These are phyloP conservation scores for Halcyon malimbica DNA, from an alignment of 2,113 vertebrate genomes.

Conservation along the genomic window DNA sequence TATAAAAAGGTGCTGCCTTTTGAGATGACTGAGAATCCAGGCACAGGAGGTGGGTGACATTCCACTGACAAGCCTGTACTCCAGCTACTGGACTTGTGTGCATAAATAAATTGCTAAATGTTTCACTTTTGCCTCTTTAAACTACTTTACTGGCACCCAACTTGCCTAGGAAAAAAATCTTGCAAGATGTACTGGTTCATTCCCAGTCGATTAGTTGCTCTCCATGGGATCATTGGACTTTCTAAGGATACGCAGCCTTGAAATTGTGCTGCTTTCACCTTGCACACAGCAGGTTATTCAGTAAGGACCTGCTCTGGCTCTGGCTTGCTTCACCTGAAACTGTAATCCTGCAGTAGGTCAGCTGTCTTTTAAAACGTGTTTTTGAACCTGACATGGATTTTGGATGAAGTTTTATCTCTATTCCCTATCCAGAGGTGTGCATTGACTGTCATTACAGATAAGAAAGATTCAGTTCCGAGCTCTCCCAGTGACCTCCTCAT, in stretches of 20 bases:
- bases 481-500: not conserved
- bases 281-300: conserved; percentile 38
- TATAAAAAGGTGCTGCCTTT: not conserved
- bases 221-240: not conserved
- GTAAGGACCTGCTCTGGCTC: conserved; percentile 38
- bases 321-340: conserved; percentile 27
- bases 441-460: not conserved
- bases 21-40: not conserved
- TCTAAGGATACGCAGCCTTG: conserved; percentile 2
- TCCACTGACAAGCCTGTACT: not conserved
- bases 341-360: conserved; percentile 32
- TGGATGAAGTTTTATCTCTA: conserved; percentile 35
- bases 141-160: not conserved
- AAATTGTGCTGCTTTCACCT: conserved; percentile 55
- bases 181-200: not conserved
- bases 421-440: not conserved
- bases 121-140: not conserved
- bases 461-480: not conserved
- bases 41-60: not conserved
- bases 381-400: conserved; percentile 55
- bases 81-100: not conserved
- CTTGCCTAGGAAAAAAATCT: not conserved
- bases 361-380: conserved; percentile 29
- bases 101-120: not conserved
- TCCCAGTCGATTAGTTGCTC: not conserved